Conservation (phyloP, 2,113 vertebrate genomes). For the Sebastes fasciatus region DNA sequence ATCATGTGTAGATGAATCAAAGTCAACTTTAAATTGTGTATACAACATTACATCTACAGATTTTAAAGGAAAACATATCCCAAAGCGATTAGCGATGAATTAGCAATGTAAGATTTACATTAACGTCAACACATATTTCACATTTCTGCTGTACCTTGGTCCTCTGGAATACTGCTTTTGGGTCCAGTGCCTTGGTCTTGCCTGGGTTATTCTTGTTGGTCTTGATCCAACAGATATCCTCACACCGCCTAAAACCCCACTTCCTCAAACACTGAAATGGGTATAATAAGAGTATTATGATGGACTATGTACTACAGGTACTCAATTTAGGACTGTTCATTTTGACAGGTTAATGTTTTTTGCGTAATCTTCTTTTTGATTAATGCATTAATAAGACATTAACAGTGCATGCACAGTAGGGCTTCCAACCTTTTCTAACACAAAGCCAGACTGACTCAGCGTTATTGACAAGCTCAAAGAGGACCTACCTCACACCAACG, state of each 20-base stretch:
- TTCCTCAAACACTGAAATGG: slow-evolving; percentile 89
- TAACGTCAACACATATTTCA: neutral
- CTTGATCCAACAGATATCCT: slow-evolving; percentile 99
- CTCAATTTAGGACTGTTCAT: neutral
- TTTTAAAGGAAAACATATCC: neutral
- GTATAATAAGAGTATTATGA: neutral
- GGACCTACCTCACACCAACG: neutral
- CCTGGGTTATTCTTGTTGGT: slow-evolving; percentile 99
- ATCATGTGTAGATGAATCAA: neutral
- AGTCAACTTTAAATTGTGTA: neutral
- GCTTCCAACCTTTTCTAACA: no score
- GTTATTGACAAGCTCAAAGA: neutral
- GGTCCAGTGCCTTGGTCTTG: slow-evolving; percentile 96
- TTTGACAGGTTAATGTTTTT: neutral
- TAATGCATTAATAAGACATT: neutral
- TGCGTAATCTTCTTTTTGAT: neutral
- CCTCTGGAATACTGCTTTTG: slow-evolving; percentile 97
- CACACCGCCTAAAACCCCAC: slow-evolving; percentile 98
- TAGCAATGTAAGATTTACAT: neutral
- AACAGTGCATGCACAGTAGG: neutral
- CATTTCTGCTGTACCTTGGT: slow-evolving; percentile 89
- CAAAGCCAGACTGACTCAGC: neutral
- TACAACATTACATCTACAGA: neutral
- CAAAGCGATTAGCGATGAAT: neutral
- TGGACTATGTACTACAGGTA: neutral